Evolutionary conservation across 2,888 invertebrate species (phyloP).

Genomic region (Heliconius ethilla): DNA sequence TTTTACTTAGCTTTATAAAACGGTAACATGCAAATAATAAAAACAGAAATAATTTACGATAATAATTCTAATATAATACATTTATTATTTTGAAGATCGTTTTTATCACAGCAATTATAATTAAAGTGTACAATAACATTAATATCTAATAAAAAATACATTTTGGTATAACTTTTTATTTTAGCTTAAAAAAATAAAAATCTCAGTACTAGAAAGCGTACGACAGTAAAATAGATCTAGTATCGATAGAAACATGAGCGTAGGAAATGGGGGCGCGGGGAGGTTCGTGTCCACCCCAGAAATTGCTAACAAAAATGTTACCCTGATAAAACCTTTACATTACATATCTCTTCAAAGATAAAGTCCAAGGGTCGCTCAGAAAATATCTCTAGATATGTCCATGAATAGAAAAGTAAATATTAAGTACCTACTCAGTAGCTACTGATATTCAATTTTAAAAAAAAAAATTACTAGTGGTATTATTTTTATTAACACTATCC

Average conservation of each 20-base stretch:
- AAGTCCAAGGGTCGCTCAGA: too few species aligned
- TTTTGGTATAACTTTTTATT: neutral
- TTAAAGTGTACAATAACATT: neutral
- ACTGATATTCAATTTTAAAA: neutral
- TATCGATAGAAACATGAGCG: neutral
- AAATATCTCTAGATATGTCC: too few species aligned
- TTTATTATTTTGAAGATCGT: neutral
- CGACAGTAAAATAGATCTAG: neutral
- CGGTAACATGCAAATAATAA: neutral
- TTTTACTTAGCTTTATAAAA: neutral
- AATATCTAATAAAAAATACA: neutral
- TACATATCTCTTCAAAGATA: too few species aligned
- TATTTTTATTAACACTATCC: neutral
- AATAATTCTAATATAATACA: neutral
- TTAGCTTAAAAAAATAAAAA: neutral
- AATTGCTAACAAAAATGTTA: too few species aligned
- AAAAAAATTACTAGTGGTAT: neutral
- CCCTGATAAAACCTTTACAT: too few species aligned
- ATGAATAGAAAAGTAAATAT: neutral
- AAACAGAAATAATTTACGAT: neutral
- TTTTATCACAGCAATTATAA: constrained; percentile 6
- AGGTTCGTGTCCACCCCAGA: too few species aligned
- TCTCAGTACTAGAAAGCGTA: neutral
- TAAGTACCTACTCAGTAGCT: neutral
- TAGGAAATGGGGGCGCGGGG: too few species aligned